Base-by-base conservation (phyloP, 2,797 vertebrate genomes). In the Adrianichthys oophorus region DNA sequence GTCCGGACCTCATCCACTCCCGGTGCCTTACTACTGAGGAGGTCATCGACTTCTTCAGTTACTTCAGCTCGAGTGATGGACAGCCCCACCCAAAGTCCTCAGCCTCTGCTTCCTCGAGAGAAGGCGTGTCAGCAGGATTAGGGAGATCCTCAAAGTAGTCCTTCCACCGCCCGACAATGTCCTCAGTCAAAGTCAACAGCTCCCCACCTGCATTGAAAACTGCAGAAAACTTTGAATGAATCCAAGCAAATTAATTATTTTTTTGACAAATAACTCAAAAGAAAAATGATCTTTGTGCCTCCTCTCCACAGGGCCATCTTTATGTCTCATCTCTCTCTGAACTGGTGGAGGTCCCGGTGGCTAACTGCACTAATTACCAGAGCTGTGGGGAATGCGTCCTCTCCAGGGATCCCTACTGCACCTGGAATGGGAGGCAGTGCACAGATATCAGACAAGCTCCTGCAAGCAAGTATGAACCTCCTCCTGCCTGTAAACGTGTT, bases 361-460 rank as follows among this genome's bases (percentile, higher is more conserved):
- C 96, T 66, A 98, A 96, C 89, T 99, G 97, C 87, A 93, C 92
- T 76, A 93, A 96, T 65, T 97, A 99, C 72, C 90, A 65, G 78
- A 97, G 90, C 91, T 99, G 97, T 1, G 96, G 95, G 18, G 96
- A 98, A 63, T 99, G 97, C 21, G 68, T 99, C 73, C 92, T 99
- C 44, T 94, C 96, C 4, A 94, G 96, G 71, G 97, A 99, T 75
- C 97, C 97, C 3, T 97, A 96, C 91, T 99, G 97, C 0, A 95
- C 92, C n/a, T 99, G 97, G 97, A 90, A 79, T 2, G 85, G 84
- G 48, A 90, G 78, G 1, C 82, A 85, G 64, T 99, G 97, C 76
- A 83, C 43, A 21, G 89, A 91, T 59, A 82, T 92, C 65, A 90
- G 87, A 68, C 63, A 57, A 56, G 67, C 82, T 59, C 49, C 82